phyloP scores from a whole-genome alignment of 2,888 invertebrate species.

The Dromius quadrimaculatus region DNA sequence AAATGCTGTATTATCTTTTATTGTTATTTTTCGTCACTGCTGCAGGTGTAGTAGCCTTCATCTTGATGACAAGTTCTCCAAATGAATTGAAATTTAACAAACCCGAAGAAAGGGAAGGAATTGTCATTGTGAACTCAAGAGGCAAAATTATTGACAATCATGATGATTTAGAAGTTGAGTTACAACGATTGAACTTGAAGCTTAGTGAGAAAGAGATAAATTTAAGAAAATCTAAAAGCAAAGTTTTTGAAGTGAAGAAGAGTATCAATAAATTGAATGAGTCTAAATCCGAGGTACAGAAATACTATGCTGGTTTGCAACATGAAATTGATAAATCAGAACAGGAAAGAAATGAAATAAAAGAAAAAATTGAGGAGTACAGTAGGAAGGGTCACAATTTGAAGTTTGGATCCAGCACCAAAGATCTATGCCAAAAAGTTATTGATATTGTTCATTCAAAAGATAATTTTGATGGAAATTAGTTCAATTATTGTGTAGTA shows the following conservation, averaged over 20 bases:
- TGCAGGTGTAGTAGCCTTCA: conserved; percentile 59
- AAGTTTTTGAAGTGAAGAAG: conserved; percentile 58
- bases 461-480: neutral
- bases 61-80: conserved; percentile 57
- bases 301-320: conserved; percentile 60
- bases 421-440: conserved; percentile 40
- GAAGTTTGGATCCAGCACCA: conserved; percentile 46
- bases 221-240: conserved; percentile 58
- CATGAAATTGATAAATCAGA: conserved; percentile 59
- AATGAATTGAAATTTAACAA: conserved; percentile 59
- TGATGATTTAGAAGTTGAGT: conserved; percentile 61
- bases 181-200: conserved; percentile 60
- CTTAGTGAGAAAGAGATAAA: conserved; percentile 61
- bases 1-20: conserved; percentile 57
- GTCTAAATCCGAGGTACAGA: conserved; percentile 59
- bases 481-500: no score
- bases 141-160: conserved; percentile 58
- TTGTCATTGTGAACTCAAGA: conserved; percentile 30
- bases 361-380: conserved; percentile 61
- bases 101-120: conserved; percentile 23
- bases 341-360: conserved; percentile 59
- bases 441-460: conserved; percentile 21
- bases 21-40: conserved; percentile 59
- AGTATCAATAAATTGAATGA: conserved; percentile 60
- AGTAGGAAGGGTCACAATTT: conserved; percentile 34